A percentile compares a stretch with the other conserved stretches of the same genome.
Evolutionary conservation across 2,888 invertebrate genomes (phyloP).

Genomic region (Eremobia ochroleuca): DNA sequence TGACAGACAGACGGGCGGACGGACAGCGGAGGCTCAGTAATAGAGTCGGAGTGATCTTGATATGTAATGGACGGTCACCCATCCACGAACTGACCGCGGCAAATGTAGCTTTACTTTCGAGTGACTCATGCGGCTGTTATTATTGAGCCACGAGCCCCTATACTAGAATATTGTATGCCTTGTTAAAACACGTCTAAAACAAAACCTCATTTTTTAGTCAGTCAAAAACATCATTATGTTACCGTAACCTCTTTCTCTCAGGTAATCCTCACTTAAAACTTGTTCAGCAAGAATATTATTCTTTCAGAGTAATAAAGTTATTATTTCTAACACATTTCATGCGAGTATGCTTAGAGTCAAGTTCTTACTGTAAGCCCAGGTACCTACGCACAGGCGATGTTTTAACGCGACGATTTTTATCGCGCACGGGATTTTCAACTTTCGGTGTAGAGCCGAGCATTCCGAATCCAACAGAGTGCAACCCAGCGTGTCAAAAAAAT

Average conservation of each 20-base stretch:
- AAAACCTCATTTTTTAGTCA: background rate
- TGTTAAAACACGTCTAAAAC: background rate
- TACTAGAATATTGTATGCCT: background rate
- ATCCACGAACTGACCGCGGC: background rate
- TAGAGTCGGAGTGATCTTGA: too few relatives aligned
- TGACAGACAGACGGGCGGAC: too few relatives aligned
- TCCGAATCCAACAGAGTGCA: too few relatives aligned
- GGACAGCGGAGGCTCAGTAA: too few relatives aligned
- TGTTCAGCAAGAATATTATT: conserved; percentile 30
- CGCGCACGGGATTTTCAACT: too few relatives aligned
- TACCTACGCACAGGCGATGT: background rate
- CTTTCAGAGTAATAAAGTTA: conserved; percentile 39
- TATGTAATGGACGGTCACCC: background rate
- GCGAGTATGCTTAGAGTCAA: conserved; percentile 21
- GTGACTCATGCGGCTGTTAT: background rate
- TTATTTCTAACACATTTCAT: conserved; percentile 42
- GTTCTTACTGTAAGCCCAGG: background rate
- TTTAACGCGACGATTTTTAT: background rate
- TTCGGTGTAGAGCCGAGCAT: too few relatives aligned
- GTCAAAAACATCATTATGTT: conserved; percentile 11
- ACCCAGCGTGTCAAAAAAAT: too few relatives aligned
- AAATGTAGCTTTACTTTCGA: background rate
- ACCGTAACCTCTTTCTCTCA: conserved; percentile 7
- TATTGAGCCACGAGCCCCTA: background rate
- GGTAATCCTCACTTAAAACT: conserved; percentile 24